Evolutionary conservation across 2,888 invertebrate species (phyloP).

Genomic region (Folsomia candida): DNA sequence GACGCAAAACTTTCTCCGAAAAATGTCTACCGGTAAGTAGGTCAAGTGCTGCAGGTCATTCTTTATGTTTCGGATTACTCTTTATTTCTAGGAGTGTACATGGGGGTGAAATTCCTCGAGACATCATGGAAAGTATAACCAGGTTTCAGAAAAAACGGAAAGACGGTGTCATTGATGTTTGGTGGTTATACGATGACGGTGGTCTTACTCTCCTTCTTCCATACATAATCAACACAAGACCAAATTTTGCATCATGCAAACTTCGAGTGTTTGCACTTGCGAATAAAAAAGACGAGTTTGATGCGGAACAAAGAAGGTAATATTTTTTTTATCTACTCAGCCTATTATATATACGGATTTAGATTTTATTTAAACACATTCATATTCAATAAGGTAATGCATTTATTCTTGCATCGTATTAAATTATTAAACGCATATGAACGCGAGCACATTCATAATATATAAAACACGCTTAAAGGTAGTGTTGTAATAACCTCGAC

Average conservation of each 20-base stretch:
- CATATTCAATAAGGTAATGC: background rate
- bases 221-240: conserved; percentile 77
- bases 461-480: too few species aligned
- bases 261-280: conserved; percentile 78
- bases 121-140: conserved; percentile 68
- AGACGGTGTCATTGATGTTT: conserved; percentile 83
- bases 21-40: conserved; percentile 45
- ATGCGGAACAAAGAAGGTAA: conserved; percentile 81
- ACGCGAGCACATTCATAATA: too few species aligned
- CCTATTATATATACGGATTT: too few species aligned
- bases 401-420: background rate
- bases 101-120: conserved; percentile 63
- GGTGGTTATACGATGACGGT: conserved; percentile 88
- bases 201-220: conserved; percentile 70
- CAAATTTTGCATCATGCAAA: conserved; percentile 74
- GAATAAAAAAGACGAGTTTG: conserved; percentile 72
- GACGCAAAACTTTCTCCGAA: conserved; percentile 34
- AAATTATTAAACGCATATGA: conserved; percentile 3
- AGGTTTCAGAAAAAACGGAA: conserved; percentile 75
- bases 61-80: background rate
- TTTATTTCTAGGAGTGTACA: conserved; percentile 52
- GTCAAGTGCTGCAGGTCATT: too few species aligned
- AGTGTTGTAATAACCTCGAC: too few species aligned
- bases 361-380: too few species aligned
- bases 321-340: too few species aligned